phyloP scores from a whole-genome alignment of 2,888 invertebrate species.

The Philereme transversata region DNA sequence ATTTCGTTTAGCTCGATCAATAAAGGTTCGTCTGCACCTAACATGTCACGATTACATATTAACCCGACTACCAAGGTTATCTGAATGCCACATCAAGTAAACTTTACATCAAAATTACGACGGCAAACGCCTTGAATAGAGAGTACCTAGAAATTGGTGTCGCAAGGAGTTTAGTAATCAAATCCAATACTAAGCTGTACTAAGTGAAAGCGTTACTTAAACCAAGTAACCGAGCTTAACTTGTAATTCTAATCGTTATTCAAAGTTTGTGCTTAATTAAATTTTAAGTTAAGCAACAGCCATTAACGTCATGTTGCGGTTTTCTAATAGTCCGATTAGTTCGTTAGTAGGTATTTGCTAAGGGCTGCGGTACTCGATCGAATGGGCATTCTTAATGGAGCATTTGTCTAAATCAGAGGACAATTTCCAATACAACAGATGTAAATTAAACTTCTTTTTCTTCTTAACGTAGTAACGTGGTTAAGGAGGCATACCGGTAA shows the following conservation, averaged over 20 bases:
- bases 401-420: too few relatives aligned
- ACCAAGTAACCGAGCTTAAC: constrained; percentile 26
- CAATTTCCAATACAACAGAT: too few relatives aligned
- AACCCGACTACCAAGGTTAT: background rate
- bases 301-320: constrained; percentile 26
- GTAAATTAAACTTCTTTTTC: too few relatives aligned
- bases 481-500: too few relatives aligned
- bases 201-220: constrained; percentile 43
- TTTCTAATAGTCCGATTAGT: constrained; percentile 25
- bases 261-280: constrained; percentile 28
- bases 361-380: too few relatives aligned
- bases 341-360: constrained; percentile 9
- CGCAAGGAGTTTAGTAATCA: constrained; percentile 41
- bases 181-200: constrained; percentile 35
- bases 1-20: too few relatives aligned
- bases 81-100: constrained; percentile 32
- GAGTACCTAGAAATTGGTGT: constrained; percentile 63
- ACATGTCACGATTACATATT: background rate
- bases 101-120: constrained; percentile 23
- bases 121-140: constrained; percentile 61
- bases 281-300: constrained; percentile 26
- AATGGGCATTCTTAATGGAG: too few relatives aligned
- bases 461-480: too few relatives aligned
- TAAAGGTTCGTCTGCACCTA: too few relatives aligned
- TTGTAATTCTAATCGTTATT: constrained; percentile 34